Evolutionary conservation across 2,113 vertebrate genomes (phyloP), one percentile per base, ranked within the genome.

Genomic region (Forbesichthys agassizii): DNA sequence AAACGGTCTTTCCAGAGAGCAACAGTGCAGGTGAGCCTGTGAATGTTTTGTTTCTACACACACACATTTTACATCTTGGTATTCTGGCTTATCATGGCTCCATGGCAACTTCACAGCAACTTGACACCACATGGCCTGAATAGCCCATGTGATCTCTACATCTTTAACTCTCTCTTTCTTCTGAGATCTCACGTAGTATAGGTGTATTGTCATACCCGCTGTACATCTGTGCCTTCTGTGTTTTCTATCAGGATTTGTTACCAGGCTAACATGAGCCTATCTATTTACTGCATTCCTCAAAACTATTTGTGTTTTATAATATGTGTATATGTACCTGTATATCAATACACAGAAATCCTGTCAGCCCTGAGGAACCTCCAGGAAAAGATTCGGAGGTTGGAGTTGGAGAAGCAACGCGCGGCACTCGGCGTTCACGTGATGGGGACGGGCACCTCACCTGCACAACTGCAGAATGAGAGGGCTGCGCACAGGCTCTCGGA

Each of bases 1-100:
- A 92, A 3, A 86, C 92, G 85, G 94, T 94, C 0, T 97, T 97
- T 82, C 96, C 96, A 48, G 96, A 98, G 88, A 98, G 93, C 88
- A 97, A 92, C 86, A 94, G 95, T 68, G 92, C 89, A 95, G 96
- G 97, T 87, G 27, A 11, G 11, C 11, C 64, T 57, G 11, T 61
- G 42, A n/a, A 9, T 57, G 33, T 20, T 1, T 61, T 71, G 1
- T 53, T 48, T 53, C 7, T 9, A 8, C 3, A 52, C 57, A 55
- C 58, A 55, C 49, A 55, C 64, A 73, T 67, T 78, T 81, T 76
- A 76, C 74, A 71, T 75, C 73, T 51, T 61, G 46, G 72, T 66
- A 74, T 56, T 66, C 77, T 64, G 14, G 77, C 84, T 77, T 80
- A 68, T 66, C 51, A 33, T 51, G 61, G 82, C 88, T 81, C 88